Percentiles rank a stretch among this genome's conserved stretches.
Evolutionary conservation across 2,888 invertebrate species (phyloP).

Genomic region (Drosophila cognata): DNA sequence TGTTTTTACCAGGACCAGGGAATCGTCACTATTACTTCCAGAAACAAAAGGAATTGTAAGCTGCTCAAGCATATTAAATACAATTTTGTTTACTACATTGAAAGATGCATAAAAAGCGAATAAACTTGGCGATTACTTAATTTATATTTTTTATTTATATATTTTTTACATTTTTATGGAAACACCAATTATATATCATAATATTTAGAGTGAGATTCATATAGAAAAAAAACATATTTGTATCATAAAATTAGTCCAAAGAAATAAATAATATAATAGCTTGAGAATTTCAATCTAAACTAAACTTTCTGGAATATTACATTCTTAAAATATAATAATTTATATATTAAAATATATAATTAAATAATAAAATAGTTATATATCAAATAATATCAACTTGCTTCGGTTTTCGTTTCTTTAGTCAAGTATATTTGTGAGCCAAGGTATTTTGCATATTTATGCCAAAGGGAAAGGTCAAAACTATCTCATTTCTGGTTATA

Average conservation of each 20-base stretch:
- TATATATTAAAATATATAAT: neutral
- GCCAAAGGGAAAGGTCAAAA: neutral
- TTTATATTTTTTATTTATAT: neutral
- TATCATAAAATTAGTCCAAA: neutral
- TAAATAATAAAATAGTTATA: neutral
- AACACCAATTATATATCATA: neutral
- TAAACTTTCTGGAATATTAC: neutral
- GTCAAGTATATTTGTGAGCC: neutral
- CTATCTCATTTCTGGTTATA: neutral
- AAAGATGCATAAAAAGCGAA: neutral
- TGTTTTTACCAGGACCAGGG: constrained; percentile 61
- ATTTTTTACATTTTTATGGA: neutral
- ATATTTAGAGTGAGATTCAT: neutral
- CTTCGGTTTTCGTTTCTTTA: neutral
- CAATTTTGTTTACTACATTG: neutral
- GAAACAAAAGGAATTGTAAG: constrained; percentile 19
- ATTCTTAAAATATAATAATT: neutral
- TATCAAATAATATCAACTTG: neutral
- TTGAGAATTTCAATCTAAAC: neutral
- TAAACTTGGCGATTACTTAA: neutral
- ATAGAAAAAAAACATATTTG: neutral
- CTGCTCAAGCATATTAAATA: neutral
- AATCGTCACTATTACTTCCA: constrained; percentile 64
- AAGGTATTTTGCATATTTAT: neutral
- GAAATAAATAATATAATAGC: neutral